Evolutionary conservation across 2,888 invertebrate genomes (phyloP), one percentile per base, ranked within the genome.

Genomic region (Synanthedon vespiformis): DNA sequence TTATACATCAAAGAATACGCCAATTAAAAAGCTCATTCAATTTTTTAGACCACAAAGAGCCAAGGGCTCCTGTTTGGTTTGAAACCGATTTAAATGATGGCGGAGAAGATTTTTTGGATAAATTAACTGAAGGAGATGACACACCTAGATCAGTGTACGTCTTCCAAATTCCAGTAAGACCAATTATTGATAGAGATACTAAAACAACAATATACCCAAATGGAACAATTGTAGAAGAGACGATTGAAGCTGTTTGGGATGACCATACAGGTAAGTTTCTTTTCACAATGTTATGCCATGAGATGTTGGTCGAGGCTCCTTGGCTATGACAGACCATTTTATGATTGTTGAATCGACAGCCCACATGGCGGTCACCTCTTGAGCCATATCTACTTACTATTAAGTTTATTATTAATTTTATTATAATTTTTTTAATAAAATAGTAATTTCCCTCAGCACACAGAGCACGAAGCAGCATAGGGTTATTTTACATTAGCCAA

Each of bases 221-320:
- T 50, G 81, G 80, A 1, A 79, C 80, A 8, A 60, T 67, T 27
- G 53, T 74, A 48, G 68, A 72, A 58, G 74, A 74, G 51, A 54
- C 57, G 5, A n/a, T 44, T 44, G 44, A 44, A 2, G 14, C 44
- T 44, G 44, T 44, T 13, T 12, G 12, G 12, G 44, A 44, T 13
- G 44, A 44, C 14, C 3, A 44, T 6, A 12, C 10, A 13, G 44
- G 44, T 44, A 8, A 13, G 44, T 34, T 34, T 8, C 2, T 34
- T 34, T 34, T 34, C 34, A 34, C 4, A 5, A 22, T 22, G 4
- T 5, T 5, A 22, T 22, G 22, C 5, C 22, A 4, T 22, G 22
- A 22, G 22, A 4, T 22, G 22, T 22, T 22, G 22, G 22, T 22
- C 5, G 22, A 22, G 22, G 22, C 22, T 22, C 5, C 5, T 22